Percentiles rank a stretch among this genome's conserved stretches.
Conservation (phyloP, 2,797 vertebrate genomes). For the Pagetopsis macropterus region DNA sequence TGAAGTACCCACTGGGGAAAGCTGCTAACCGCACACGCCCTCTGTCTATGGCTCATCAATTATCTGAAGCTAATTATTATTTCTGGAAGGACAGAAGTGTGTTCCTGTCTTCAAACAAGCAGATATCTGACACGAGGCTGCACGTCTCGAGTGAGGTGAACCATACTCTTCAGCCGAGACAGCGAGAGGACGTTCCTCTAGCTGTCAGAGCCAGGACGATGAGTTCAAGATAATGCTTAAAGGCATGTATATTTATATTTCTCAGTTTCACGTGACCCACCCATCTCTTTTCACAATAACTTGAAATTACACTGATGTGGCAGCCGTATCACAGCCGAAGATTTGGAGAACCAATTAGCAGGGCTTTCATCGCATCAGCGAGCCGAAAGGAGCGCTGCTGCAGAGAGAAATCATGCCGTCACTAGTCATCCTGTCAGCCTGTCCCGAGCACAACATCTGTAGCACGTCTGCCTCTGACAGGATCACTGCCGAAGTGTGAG, state of each 20-base stretch:
- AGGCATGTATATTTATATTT: constrained; percentile 50
- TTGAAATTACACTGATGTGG: constrained; percentile 51
- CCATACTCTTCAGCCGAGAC: constrained; percentile 42
- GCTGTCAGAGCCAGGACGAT: constrained; percentile 48
- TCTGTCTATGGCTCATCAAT: constrained; percentile 38
- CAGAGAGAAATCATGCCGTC: constrained; percentile 77
- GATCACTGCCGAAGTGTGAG: constrained; percentile 67
- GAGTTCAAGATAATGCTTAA: constrained; percentile 48
- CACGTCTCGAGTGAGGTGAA: constrained; percentile 55
- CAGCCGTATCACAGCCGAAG: constrained; percentile 46
- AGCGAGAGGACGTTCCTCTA: constrained; percentile 40
- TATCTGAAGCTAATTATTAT: constrained; percentile 55
- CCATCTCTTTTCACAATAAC: constrained; percentile 32
- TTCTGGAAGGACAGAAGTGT: constrained; percentile 26
- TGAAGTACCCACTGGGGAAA: constrained; percentile 7
- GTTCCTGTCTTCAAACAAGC: constrained; percentile 41
- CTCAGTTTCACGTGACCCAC: constrained; percentile 33
- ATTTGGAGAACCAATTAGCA: constrained; percentile 69
- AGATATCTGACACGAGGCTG: constrained; percentile 36
- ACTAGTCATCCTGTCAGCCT: constrained; percentile 76
- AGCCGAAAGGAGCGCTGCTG: constrained; percentile 60
- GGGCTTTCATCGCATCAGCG: constrained; percentile 67
- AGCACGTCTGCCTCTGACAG: constrained; percentile 72
- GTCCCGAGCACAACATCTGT: constrained; percentile 74
- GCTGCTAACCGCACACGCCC: constrained; percentile 18